Conservation (phyloP, 2,113 vertebrate genomes). For the Shinisaurus crocodilurus region DNA sequence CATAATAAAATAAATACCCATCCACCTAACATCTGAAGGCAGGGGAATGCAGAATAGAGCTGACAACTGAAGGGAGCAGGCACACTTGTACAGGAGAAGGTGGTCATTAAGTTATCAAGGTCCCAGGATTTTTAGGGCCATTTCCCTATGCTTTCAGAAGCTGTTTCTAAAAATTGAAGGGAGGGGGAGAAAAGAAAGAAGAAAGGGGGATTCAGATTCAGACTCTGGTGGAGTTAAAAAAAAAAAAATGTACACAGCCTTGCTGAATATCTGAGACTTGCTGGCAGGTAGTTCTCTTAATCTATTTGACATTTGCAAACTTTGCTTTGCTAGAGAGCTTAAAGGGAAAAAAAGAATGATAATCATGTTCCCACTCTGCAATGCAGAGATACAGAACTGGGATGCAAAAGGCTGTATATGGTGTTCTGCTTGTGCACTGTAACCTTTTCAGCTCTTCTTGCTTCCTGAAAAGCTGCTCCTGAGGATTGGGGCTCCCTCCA, state of each 20-base stretch:
- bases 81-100: background rate
- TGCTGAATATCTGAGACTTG: background rate
- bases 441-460: background rate
- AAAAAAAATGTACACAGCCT: too few species aligned
- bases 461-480: background rate
- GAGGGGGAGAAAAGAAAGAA: background rate
- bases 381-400: background rate
- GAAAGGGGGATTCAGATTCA: background rate
- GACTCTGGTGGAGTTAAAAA: background rate
- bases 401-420: background rate
- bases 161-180: background rate
- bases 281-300: background rate
- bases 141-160: background rate
- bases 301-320: background rate
- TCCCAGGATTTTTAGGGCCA: background rate
- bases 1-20: background rate
- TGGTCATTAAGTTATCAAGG: background rate
- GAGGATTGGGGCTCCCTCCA: background rate
- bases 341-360: background rate
- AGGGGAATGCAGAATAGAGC: background rate
- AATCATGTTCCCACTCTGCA: background rate
- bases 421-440: background rate
- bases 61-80: background rate
- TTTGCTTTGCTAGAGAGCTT: background rate
- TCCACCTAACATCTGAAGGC: background rate